phyloP scores from a whole-genome alignment of 2,113 vertebrate genomes.

The Nestor notabilis region DNA sequence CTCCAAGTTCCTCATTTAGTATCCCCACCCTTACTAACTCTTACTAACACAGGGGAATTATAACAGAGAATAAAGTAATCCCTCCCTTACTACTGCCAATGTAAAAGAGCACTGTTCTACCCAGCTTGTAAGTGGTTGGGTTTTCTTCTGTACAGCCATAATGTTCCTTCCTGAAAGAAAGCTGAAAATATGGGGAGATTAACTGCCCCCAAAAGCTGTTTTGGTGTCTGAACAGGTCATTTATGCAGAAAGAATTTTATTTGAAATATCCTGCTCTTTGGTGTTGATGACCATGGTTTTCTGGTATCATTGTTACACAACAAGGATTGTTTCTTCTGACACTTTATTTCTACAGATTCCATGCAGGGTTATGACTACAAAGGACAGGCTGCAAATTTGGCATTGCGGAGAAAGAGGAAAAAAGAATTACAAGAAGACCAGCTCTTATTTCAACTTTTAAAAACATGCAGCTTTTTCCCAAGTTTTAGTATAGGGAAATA shows the following conservation, averaged over 20 bases:
- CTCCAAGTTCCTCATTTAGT: neutral
- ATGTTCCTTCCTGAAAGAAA: neutral
- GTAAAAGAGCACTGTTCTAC: neutral
- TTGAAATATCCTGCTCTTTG: neutral
- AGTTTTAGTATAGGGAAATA: neutral
- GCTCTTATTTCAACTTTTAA: neutral
- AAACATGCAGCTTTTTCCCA: neutral
- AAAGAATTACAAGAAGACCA: neutral
- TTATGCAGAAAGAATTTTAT: neutral
- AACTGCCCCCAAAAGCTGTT: neutral
- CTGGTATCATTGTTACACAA: neutral
- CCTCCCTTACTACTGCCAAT: neutral
- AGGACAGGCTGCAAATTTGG: neutral
- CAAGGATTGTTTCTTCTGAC: neutral
- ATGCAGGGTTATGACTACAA: neutral
- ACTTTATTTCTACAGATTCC: neutral
- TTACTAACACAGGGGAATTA: neutral
- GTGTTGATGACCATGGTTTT: rapidly evolving
- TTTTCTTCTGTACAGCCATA: neutral
- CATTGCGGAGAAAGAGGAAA: neutral
- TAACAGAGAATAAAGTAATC: neutral
- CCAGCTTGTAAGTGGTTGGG: neutral
- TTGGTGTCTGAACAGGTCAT: neutral
- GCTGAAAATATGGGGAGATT: neutral
- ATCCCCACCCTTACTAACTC: neutral